These are phyloP conservation scores for Calliopum simillimum DNA, from an alignment of 2,888 invertebrate species.

Conservation along the genomic window DNA sequence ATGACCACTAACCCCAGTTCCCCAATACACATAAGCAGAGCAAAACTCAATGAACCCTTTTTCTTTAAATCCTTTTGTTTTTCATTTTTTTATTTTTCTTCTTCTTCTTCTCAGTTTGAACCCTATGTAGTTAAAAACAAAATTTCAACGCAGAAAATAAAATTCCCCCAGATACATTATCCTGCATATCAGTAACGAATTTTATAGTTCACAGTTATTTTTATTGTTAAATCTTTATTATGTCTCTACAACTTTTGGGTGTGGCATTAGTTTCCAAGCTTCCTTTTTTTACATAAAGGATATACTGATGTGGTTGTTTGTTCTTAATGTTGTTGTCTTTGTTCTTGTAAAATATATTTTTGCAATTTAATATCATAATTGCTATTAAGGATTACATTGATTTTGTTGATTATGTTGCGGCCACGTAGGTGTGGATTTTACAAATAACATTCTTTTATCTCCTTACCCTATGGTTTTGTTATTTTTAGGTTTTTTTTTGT, in stretches of 20 bases:
- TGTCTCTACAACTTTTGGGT: neutral
- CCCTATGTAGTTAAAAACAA: neutral
- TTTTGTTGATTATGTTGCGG: constrained; percentile 26
- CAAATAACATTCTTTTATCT: neutral
- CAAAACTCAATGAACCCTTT: too few species aligned
- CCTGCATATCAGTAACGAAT: neutral
- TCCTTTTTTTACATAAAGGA: too few species aligned
- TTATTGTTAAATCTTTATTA: neutral
- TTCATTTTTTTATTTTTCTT: neutral
- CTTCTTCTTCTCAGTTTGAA: too few species aligned
- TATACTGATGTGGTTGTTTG: too few species aligned
- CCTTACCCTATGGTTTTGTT: neutral
- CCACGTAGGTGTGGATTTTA: neutral
- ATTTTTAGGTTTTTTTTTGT: too few species aligned
- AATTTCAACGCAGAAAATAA: neutral
- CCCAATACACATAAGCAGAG: too few species aligned
- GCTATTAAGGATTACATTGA: constrained; percentile 30
- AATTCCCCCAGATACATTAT: constrained; percentile 16
- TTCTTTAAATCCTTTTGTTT: neutral
- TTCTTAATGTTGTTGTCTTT: neutral
- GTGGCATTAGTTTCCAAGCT: neutral
- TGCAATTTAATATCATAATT: constrained; percentile 33
- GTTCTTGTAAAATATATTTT: neutral
- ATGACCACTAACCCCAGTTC: too few species aligned
- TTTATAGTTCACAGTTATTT: constrained; percentile 26